Evolutionary conservation across 2,113 vertebrate genomes (phyloP).

Genomic region (Ceratotherium simum): DNA sequence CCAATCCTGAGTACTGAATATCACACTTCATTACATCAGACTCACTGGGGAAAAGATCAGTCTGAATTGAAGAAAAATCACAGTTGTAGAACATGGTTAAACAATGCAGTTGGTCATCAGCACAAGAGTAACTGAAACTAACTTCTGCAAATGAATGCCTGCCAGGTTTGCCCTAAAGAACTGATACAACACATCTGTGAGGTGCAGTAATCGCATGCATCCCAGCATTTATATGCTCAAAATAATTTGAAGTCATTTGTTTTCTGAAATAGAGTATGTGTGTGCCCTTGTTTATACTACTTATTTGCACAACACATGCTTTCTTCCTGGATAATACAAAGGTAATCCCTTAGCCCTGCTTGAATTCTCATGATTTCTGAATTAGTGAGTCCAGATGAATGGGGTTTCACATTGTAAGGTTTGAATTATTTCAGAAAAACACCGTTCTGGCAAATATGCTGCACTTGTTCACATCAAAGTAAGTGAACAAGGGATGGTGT

Average conservation of each 20-base stretch:
- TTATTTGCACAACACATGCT: neutral
- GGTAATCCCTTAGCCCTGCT: neutral
- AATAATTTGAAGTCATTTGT: neutral
- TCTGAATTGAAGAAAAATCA: constrained; percentile 6
- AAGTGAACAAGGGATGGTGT: neutral
- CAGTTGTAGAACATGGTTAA: neutral
- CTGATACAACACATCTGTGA: rapidly evolving
- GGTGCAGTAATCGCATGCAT: too few relatives aligned
- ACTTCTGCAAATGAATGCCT: neutral
- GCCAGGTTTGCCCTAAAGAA: neutral
- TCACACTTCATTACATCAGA: neutral
- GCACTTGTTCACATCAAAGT: neutral
- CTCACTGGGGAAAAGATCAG: neutral
- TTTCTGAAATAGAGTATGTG: neutral
- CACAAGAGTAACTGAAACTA: neutral
- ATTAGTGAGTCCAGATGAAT: neutral
- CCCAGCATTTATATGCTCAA: neutral
- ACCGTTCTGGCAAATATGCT: neutral
- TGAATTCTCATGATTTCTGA: neutral
- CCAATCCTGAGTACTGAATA: neutral
- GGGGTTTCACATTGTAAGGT: neutral
- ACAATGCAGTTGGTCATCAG: neutral
- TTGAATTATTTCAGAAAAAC: neutral
- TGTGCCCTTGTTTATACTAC: neutral
- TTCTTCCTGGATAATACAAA: neutral